Evolutionary conservation across 2,888 invertebrate species (phyloP).

Genomic region (Allacma fusca): DNA sequence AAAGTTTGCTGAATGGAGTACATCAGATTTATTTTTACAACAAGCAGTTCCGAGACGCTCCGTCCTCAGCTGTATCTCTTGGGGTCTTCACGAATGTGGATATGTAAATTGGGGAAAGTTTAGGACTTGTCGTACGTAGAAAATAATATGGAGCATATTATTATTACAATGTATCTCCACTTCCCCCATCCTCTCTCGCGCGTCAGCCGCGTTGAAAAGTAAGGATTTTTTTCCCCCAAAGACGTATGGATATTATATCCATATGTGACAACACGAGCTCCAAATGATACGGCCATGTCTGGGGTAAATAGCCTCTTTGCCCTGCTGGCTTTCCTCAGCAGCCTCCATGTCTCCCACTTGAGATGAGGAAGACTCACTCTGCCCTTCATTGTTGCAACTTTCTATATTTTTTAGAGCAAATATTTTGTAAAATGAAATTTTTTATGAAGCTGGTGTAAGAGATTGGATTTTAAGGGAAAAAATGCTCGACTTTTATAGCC

Average conservation of each 20-base stretch:
- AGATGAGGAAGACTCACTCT: no score
- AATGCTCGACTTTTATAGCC: no score
- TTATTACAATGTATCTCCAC: neutral
- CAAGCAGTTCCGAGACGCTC: neutral
- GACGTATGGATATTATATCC: slow-evolving; percentile 12
- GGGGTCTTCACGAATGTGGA: neutral
- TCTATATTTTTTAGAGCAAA: no score
- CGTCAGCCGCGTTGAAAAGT: neutral
- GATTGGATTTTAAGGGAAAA: no score
- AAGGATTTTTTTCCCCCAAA: neutral
- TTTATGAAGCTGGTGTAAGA: no score
- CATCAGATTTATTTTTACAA: slow-evolving; percentile 7
- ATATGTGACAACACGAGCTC: slow-evolving; percentile 9
- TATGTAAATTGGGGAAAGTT: neutral
- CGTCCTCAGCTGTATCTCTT: no score
- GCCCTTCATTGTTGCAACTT: no score
- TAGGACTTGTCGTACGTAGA: neutral
- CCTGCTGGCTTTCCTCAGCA: no score
- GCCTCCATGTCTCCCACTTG: no score
- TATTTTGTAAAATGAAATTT: no score
- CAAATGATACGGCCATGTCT: neutral
- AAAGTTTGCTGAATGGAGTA: slow-evolving; percentile 19
- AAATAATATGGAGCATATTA: slow-evolving; percentile 12
- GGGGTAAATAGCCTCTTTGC: slow-evolving; percentile 4
- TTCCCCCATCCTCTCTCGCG: neutral